Percentiles rank a stretch among this genome's conserved stretches.
These are phyloP conservation scores for Abscondita cerata DNA, from an alignment of 2,888 invertebrate species.

Conservation along the genomic window DNA sequence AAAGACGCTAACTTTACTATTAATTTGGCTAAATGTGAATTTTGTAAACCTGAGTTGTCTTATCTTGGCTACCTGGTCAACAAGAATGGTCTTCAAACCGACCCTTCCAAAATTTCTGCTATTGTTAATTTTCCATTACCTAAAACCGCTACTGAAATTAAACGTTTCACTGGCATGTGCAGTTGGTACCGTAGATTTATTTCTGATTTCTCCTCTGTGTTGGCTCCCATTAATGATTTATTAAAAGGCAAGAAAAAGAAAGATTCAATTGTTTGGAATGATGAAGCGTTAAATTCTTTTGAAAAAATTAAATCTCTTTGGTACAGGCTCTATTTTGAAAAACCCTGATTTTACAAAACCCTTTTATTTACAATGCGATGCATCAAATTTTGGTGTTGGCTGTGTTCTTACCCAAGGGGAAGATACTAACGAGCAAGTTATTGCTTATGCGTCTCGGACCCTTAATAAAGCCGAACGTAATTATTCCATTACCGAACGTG, in stretches of 20 bases:
- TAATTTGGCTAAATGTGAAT: constrained; percentile 42
- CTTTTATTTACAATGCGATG: constrained; percentile 44
- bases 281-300: constrained; percentile 40
- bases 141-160: constrained; percentile 40
- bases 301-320: constrained; percentile 36
- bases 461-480: constrained; percentile 26
- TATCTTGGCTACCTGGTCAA: constrained; percentile 45
- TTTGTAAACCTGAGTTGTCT: constrained; percentile 38
- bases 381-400: constrained; percentile 39
- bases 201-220: constrained; percentile 39
- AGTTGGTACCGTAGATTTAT: constrained; percentile 45
- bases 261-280: constrained; percentile 36
- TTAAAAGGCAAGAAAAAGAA: constrained; percentile 38
- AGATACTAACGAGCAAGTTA: constrained; percentile 15
- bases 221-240: constrained; percentile 40
- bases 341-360: constrained; percentile 41
- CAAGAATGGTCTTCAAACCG: constrained; percentile 37
- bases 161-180: constrained; percentile 44
- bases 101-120: constrained; percentile 42
- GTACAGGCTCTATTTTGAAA: constrained; percentile 38
- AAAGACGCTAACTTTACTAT: constrained; percentile 38
- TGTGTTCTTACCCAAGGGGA: constrained; percentile 22
- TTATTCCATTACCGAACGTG: constrained; percentile 25
- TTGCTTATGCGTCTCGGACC: constrained; percentile 24
- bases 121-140: constrained; percentile 43